phyloP scores from a whole-genome alignment of 1,140 invertebrate genomes.

The Diprion similis region DNA sequence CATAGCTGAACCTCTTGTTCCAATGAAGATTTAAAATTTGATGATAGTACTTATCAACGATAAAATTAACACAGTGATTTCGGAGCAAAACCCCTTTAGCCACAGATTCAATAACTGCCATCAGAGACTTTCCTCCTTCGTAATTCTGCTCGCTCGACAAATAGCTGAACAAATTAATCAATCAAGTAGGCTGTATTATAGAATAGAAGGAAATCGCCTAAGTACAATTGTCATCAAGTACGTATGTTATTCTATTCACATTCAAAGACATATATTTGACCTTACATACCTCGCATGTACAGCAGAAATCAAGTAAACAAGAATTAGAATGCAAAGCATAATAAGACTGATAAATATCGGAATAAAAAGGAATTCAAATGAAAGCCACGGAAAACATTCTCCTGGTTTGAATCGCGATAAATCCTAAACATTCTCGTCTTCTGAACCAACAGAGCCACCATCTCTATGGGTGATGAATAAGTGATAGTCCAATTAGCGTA shows the following conservation, averaged over 20 bases:
- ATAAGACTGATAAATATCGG: neutral
- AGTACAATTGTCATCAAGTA: too few species aligned
- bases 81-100: slow-evolving; percentile 42
- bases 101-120: slow-evolving; percentile 37
- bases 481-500: neutral
- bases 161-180: neutral
- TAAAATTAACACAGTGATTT: slow-evolving; percentile 47
- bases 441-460: neutral
- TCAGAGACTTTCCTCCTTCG: slow-evolving; percentile 29
- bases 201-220: too few species aligned
- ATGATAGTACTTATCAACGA: slow-evolving; percentile 47
- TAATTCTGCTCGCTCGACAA: slow-evolving; percentile 6
- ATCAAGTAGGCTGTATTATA: neutral
- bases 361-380: neutral
- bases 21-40: slow-evolving; percentile 33
- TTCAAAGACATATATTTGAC: neutral
- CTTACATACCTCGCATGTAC: neutral
- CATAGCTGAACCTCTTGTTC: slow-evolving; percentile 17
- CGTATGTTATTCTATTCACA: too few species aligned
- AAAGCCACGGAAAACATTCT: neutral
- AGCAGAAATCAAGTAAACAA: slow-evolving; percentile 6
- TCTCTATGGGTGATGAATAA: neutral
- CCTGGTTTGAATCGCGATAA: too few species aligned
- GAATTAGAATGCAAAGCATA: slow-evolving; percentile 12
- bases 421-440: neutral